Evolutionary conservation across 2,797 vertebrate genomes (phyloP), one percentile per base, ranked within the genome.

Genomic region (Threskiornis aethiopicus): DNA sequence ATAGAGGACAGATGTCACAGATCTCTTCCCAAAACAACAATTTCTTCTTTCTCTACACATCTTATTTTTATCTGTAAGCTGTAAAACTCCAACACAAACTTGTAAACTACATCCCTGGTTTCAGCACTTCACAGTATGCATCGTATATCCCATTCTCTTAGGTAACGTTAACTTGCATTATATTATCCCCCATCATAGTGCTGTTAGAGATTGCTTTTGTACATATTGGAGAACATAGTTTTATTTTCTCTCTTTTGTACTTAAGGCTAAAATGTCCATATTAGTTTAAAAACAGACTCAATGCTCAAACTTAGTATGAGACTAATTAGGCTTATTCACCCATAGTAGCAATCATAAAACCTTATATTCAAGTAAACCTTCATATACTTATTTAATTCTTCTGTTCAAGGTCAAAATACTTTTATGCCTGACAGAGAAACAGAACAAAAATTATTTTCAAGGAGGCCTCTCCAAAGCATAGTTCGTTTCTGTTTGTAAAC

Each of bases 101-200:
- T 52, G 24, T 54, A 85, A 84, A 21, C 20, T 57, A 21, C 13
- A 21, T 72, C 42, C 16, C 4, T 52, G 62, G 35, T 17, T 89
- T 79, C 62, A 58, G 8, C 0, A 0, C 16, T 28, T 87, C 16
- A 35, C 0, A 1, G 19, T 35, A n/a, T 16, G 3, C 4, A 13
- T 47, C 2, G 0, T 84, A 29, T 17, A 31, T 64, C 19, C 73
- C 61, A 22, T 37, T 52, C n/a, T 44, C 8, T n/a, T 51, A 28
- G 11, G 13, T 67, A 72, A 62, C 2, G 1, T 59, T 78, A 81
- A 59, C 25, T 52, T 61, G 11, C 5, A 26, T 47, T 75, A 25
- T 39, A 11, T 42, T 24, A n/a, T 42, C 9, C 11, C 16, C 13
- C 0, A 0, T 52, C 31, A n/a, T 1, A 52, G 13, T n/a, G 33